phyloP scores from a whole-genome alignment of 2,888 invertebrate species.

The Tricholauxania praeusta region DNA sequence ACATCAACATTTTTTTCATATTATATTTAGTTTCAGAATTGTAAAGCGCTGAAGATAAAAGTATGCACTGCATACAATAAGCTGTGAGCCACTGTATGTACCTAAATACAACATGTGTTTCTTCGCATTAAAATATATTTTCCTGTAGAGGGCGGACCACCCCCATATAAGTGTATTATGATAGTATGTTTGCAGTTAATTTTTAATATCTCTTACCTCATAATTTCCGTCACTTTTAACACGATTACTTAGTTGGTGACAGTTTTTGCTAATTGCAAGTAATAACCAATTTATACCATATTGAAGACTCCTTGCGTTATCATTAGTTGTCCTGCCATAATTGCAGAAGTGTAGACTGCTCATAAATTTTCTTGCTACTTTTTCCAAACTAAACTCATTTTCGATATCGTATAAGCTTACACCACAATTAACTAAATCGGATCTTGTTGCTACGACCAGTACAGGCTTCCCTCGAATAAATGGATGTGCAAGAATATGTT shows the following conservation, averaged over 20 bases:
- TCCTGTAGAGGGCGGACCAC: too few relatives aligned
- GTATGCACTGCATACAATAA: too few relatives aligned
- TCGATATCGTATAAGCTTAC: constrained; percentile 63
- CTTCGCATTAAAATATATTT: too few relatives aligned
- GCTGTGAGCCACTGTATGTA: too few relatives aligned
- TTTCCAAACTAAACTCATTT: constrained; percentile 58
- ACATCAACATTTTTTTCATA: too few relatives aligned
- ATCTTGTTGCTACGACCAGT: constrained; percentile 59
- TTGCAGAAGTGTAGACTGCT: constrained; percentile 54
- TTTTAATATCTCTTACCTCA: too few relatives aligned
- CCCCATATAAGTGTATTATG: too few relatives aligned
- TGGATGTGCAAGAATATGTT: constrained; percentile 51
- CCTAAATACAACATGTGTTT: too few relatives aligned
- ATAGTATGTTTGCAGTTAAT: too few relatives aligned
- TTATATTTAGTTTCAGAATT: too few relatives aligned
- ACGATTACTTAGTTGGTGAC: constrained; percentile 49
- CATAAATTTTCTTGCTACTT: constrained; percentile 52
- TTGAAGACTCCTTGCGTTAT: constrained; percentile 34
- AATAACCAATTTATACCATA: constrained; percentile 51
- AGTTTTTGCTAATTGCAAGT: constrained; percentile 48
- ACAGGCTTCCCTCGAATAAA: constrained; percentile 60
- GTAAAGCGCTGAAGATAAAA: too few relatives aligned
- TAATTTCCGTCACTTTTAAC: constrained; percentile 58
- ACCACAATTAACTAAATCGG: constrained; percentile 53
- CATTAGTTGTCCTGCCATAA: constrained; percentile 38